phyloP scores from a whole-genome alignment of 1,140 invertebrate species.

The Polypedilum pembai region DNA sequence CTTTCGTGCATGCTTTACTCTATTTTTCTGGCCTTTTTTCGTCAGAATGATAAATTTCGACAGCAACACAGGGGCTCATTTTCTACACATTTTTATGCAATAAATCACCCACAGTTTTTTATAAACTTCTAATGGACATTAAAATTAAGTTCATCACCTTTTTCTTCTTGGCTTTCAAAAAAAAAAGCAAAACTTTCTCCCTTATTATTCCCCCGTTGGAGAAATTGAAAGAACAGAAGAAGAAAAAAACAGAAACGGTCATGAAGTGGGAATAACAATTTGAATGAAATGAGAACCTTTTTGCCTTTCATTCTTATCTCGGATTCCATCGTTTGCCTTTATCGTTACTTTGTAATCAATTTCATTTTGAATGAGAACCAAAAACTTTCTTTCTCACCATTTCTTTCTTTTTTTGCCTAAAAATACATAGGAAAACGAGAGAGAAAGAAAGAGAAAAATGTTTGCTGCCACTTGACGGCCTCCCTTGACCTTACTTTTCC shows the following conservation, averaged over 20 bases:
- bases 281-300: conserved; percentile 13
- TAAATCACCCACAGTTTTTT: conserved; percentile 5
- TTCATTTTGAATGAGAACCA: not conserved
- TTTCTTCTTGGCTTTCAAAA: not conserved
- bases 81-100: not conserved
- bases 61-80: not conserved
- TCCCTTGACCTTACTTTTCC: not conserved
- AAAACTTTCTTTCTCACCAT: not conserved
- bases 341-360: conserved; percentile 18
- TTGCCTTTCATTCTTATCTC: not conserved
- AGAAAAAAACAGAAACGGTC: not conserved
- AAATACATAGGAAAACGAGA: too few species aligned
- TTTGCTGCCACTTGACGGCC: too few species aligned
- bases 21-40: not conserved
- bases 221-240: not conserved
- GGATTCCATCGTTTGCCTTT: not conserved
- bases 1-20: not conserved
- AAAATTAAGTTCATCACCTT: conserved; percentile 18
- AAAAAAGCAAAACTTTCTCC: not conserved
- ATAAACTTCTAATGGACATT: conserved; percentile 18
- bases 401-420: too few species aligned
- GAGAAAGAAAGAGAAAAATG: too few species aligned
- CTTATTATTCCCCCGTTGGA: not conserved
- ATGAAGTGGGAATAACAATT: conserved; percentile 18
- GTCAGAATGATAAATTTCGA: conserved; percentile 5